A percentile compares a stretch with the other conserved stretches of the same genome.
Evolutionary conservation across 2,888 invertebrate genomes (phyloP).

Genomic region (Dolichomitus sp.): DNA sequence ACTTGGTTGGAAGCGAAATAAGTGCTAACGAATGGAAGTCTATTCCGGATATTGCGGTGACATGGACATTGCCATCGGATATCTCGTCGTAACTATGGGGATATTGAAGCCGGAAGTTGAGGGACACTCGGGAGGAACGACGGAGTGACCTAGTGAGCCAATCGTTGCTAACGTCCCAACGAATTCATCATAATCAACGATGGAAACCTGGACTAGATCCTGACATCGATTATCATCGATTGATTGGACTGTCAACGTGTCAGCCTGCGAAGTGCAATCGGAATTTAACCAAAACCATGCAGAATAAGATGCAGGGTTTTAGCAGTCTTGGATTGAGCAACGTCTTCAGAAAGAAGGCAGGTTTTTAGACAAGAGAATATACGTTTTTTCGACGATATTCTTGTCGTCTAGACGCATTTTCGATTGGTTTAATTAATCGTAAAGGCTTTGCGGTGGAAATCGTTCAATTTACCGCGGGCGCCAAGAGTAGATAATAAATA

Average conservation of each 20-base stretch:
- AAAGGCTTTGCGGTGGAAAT: background rate
- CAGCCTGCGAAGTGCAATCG: background rate
- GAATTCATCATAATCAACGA: conserved; percentile 5
- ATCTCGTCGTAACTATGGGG: conserved; percentile 35
- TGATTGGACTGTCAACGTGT: background rate
- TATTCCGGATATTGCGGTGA: conserved; percentile 3
- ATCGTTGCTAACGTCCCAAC: background rate
- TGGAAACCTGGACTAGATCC: background rate
- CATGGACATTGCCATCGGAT: background rate
- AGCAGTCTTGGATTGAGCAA: conserved; percentile 81
- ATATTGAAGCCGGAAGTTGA: conserved; percentile 37
- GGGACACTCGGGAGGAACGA: conserved; percentile 32
- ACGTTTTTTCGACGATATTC: no score
- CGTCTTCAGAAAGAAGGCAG: conserved; percentile 83
- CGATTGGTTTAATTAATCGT: background rate
- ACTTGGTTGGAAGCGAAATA: background rate
- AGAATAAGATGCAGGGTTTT: conserved; percentile 81
- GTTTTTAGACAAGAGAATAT: conserved; percentile 66
- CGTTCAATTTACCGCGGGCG: background rate
- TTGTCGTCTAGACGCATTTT: no score
- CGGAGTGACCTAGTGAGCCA: conserved; percentile 1
- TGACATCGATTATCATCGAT: conserved; percentile 21
- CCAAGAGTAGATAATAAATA: conserved; percentile 26
- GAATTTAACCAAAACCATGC: conserved; percentile 43
- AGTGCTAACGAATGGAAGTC: conserved; percentile 46